Evolutionary conservation across 2,797 vertebrate genomes (phyloP), one percentile per base, ranked within the genome.

Genomic region (Poeciliopsis presidionis): DNA sequence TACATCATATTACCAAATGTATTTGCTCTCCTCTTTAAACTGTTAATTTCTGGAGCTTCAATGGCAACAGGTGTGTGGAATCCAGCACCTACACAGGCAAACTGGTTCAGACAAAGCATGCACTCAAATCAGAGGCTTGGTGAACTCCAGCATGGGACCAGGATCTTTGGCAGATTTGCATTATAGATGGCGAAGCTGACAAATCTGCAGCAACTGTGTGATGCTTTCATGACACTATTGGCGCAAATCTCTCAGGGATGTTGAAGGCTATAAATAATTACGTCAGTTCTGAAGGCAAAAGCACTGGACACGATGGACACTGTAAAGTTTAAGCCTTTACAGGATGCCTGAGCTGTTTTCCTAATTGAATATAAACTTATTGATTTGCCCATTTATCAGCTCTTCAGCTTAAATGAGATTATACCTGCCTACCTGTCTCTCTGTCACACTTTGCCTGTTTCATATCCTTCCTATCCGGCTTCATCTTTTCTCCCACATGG

Each of bases 401-500:
- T 70, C 49, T 53, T 81, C 14, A 7, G 28, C 28, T 8, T 57
- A 73, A 73, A 73, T 39, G 22, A 73, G 11, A 41, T 67, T 72
- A 86, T 86, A 93, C 80, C 75, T 89, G 83, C 81, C 61, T 78
- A 69, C 61, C 28, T 76, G 39, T 82, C 72, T 77, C 53, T 57
- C 43, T 43, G 14, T 85, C 72, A 76, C 84, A 86, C 67, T 73
- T 84, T 81, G 72, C 61, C 13, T 88, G 69, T 83, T 83, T 72
- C 77, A 49, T 79, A 71, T 81, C 73, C 73, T 75, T 75, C 36
- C 39, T 69, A 74, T 81, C 77, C 72, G 77, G 81, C 82, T 84
- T 87, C 69, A 87, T 83, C 80, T 88, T 69, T 80, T 74, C 72
- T 87, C 78, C 74, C 72, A 79, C 73, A 63, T 70, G 61, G 41